phyloP scores from a whole-genome alignment of 1,140 invertebrate species.

The Cotesia glomerata region DNA sequence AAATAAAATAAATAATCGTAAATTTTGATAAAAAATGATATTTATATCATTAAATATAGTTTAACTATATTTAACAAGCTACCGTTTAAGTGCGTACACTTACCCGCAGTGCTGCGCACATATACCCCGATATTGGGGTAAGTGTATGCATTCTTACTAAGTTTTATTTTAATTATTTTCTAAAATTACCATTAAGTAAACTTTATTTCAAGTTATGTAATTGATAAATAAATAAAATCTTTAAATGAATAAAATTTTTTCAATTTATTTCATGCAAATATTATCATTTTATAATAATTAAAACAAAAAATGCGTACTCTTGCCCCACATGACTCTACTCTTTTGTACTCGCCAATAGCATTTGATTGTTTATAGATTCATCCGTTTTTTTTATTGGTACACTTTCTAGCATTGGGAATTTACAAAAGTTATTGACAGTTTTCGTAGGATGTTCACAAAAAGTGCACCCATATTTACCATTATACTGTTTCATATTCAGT shows the following conservation, averaged over 20 bases:
- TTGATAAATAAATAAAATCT: too few relatives aligned
- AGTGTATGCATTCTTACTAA: slow-evolving; percentile 7
- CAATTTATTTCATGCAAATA: not conserved
- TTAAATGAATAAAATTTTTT: not conserved
- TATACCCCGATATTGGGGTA: slow-evolving; percentile 6
- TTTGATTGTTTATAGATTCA: not conserved
- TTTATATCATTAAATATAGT: slow-evolving; percentile 3
- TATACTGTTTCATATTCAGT: slow-evolving; percentile 7
- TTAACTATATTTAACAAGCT: not conserved
- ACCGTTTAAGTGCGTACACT: slow-evolving; percentile 8
- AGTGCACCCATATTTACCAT: slow-evolving; percentile 17
- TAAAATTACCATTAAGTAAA: too few relatives aligned
- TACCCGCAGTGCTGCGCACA: slow-evolving; percentile 2
- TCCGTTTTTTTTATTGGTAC: slow-evolving; percentile 6
- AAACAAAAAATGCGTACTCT: too few relatives aligned
- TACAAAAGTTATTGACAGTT: not conserved
- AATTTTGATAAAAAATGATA: slow-evolving; percentile 14
- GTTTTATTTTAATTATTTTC: slow-evolving; percentile 15
- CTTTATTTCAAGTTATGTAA: too few relatives aligned
- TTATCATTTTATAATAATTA: not conserved
- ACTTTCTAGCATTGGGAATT: not conserved
- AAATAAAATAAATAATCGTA: slow-evolving; percentile 5
- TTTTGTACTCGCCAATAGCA: not conserved
- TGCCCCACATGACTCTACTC: too few relatives aligned
- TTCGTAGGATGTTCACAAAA: slow-evolving; percentile 25